Percentiles rank a stretch among this genome's conserved stretches.
Conservation (phyloP, 1,140 invertebrate species). For the Gyrodactylus salaris region DNA sequence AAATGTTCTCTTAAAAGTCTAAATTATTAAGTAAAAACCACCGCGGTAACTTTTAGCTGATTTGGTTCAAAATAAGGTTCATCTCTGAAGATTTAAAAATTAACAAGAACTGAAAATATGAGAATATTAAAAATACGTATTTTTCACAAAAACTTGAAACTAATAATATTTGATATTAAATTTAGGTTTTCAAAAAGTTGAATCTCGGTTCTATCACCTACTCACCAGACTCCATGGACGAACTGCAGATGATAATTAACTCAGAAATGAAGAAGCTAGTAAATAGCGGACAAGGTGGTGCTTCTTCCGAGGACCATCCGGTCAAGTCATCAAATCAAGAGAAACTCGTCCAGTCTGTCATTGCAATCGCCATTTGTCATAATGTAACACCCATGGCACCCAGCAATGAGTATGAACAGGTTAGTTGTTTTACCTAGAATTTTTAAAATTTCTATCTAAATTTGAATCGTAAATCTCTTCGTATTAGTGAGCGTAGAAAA, state of each 20-base stretch:
- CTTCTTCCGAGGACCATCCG: too few relatives aligned
- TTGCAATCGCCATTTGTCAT: slow-evolving; percentile 74
- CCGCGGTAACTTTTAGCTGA: too few relatives aligned
- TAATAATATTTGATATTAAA: too few relatives aligned
- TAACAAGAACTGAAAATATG: too few relatives aligned
- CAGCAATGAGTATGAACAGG: slow-evolving; percentile 13
- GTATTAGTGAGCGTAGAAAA: slow-evolving; percentile 1
- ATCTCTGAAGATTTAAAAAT: too few relatives aligned
- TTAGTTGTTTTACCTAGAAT: not conserved
- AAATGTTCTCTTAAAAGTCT: too few relatives aligned
- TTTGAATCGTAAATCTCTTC: not conserved
- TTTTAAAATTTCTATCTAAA: not conserved
- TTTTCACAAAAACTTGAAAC: too few relatives aligned
- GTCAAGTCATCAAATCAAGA: not conserved
- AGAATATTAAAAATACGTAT: too few relatives aligned
- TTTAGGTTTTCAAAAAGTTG: slow-evolving; percentile 6
- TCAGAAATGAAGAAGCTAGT: not conserved
- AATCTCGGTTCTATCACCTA: slow-evolving; percentile 13
- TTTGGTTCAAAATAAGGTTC: too few relatives aligned
- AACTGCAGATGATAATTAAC: slow-evolving; percentile 16
- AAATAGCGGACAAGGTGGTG: not conserved
- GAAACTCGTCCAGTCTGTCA: slow-evolving; percentile 54
- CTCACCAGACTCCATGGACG: slow-evolving; percentile 48
- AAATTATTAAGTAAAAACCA: too few relatives aligned
- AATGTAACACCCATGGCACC: slow-evolving; percentile 94